These are phyloP conservation scores for Chiloscyllium plagiosum DNA, from an alignment of 2,113 vertebrate genomes.

Conservation along the genomic window DNA sequence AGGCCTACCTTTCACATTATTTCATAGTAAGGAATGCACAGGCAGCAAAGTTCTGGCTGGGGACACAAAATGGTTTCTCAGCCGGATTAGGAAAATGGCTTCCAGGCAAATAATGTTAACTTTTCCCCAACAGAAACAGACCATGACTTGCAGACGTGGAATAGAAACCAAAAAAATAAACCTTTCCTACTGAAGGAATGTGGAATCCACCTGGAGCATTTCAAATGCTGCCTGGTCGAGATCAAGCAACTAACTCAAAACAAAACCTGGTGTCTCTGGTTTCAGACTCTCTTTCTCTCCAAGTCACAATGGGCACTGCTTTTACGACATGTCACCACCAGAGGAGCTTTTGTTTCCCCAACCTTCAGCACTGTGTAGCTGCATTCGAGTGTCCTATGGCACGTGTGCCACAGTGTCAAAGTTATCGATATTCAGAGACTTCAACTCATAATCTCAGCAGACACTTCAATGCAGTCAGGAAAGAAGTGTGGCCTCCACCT, in stretches of 20 bases:
- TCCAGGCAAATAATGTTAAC: too few relatives aligned
- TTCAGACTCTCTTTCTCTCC: neutral
- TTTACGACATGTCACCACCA: neutral
- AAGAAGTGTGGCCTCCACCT: neutral
- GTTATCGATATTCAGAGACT: neutral
- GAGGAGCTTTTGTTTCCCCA: neutral
- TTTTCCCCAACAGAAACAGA: neutral
- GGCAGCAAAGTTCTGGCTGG: too few relatives aligned
- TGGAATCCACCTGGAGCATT: neutral
- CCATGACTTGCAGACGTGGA: neutral
- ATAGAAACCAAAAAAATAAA: neutral
- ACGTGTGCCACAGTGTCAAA: neutral
- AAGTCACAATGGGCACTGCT: neutral
- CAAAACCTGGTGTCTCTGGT: neutral
- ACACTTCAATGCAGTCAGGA: neutral
- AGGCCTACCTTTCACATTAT: too few relatives aligned
- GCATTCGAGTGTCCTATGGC: neutral
- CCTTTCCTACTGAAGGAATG: neutral
- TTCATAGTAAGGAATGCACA: too few relatives aligned
- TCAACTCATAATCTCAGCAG: neutral
- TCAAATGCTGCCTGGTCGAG: neutral
- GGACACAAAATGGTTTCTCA: too few relatives aligned
- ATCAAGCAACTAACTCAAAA: neutral
- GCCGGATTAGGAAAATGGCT: too few relatives aligned
- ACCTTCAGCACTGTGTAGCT: neutral